These are phyloP conservation scores for Embiotoca jacksoni DNA, from an alignment of 2,113 vertebrate species.

Conservation along the genomic window DNA sequence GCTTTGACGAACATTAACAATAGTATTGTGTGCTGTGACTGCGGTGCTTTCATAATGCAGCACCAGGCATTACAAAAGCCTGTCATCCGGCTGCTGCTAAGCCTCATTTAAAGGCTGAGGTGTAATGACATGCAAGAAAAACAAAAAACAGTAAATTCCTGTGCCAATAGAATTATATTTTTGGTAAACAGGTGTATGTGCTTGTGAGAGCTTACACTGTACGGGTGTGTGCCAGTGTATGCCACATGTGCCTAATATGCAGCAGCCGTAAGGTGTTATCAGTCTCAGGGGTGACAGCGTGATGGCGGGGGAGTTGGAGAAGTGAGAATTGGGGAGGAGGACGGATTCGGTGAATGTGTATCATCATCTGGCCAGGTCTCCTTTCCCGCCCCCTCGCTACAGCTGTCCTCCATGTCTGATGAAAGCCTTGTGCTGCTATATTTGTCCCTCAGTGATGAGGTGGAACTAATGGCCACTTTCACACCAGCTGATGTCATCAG, in stretches of 20 bases:
- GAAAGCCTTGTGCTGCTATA: constrained; percentile 76
- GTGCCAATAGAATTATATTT: constrained; percentile 16
- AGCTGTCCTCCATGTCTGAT: constrained; percentile 80
- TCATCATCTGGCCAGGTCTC: constrained; percentile 81
- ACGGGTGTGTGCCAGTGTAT: not conserved
- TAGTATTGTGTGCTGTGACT: constrained; percentile 16
- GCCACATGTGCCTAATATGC: constrained; percentile 36
- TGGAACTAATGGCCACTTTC: constrained; percentile 82
- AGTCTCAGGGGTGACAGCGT: constrained; percentile 57
- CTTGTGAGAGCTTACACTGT: not conserved
- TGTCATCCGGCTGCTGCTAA: constrained; percentile 42
- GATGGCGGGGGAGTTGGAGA: constrained; percentile 54
- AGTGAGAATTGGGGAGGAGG: constrained; percentile 53
- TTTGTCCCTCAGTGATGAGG: constrained; percentile 83
- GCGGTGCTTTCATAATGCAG: constrained; percentile 53
- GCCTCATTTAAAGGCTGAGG: constrained; percentile 52
- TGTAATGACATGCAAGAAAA: constrained; percentile 34
- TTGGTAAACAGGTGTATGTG: constrained; percentile 43
- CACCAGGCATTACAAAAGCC: constrained; percentile 55
- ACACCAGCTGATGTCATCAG: constrained; percentile 81
- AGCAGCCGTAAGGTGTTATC: constrained; percentile 51
- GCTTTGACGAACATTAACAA: constrained; percentile 56
- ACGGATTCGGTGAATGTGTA: constrained; percentile 67
- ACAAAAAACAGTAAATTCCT: constrained; percentile 18
- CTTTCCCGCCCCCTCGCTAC: constrained; percentile 72